Conservation (phyloP, 2,888 invertebrate species). For the Coronaproctus castanopsis region DNA sequence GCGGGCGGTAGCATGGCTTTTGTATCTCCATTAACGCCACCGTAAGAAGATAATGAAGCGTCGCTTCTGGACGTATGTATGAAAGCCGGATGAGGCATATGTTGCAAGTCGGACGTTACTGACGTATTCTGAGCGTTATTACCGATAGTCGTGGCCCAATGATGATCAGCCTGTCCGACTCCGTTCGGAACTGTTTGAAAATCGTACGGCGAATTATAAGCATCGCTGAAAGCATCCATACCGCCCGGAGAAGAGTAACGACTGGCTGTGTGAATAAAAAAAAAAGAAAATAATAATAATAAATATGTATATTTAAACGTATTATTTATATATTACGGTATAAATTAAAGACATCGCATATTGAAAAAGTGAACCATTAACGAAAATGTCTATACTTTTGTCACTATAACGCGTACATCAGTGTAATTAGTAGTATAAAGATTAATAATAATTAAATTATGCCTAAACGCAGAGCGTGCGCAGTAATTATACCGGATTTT, state of each 20-base stretch:
- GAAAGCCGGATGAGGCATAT: slow-evolving; percentile 22
- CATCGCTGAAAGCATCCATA: slow-evolving; percentile 33
- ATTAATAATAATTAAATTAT: too few species aligned
- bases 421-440: too few species aligned
- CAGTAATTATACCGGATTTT: too few species aligned
- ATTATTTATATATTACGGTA: background rate
- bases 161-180: slow-evolving; percentile 18
- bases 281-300: slow-evolving; percentile 1
- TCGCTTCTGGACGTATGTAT: slow-evolving; percentile 27
- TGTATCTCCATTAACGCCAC: slow-evolving; percentile 25
- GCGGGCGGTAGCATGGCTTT: slow-evolving; percentile 37
- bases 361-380: too few species aligned
- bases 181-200: slow-evolving; percentile 56
- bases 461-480: too few species aligned
- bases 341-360: too few species aligned
- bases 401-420: too few species aligned
- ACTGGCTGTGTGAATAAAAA: slow-evolving; percentile 25
- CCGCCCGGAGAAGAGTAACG: slow-evolving; percentile 24
- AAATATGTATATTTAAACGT: background rate
- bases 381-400: too few species aligned
- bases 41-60: slow-evolving; percentile 4
- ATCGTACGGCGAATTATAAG: slow-evolving; percentile 37
- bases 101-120: slow-evolving; percentile 16
- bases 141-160: slow-evolving; percentile 15
- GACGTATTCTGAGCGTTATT: slow-evolving; percentile 13